phyloP scores from a whole-genome alignment of 1,140 invertebrate genomes.

The Drosophila tropicalis region DNA sequence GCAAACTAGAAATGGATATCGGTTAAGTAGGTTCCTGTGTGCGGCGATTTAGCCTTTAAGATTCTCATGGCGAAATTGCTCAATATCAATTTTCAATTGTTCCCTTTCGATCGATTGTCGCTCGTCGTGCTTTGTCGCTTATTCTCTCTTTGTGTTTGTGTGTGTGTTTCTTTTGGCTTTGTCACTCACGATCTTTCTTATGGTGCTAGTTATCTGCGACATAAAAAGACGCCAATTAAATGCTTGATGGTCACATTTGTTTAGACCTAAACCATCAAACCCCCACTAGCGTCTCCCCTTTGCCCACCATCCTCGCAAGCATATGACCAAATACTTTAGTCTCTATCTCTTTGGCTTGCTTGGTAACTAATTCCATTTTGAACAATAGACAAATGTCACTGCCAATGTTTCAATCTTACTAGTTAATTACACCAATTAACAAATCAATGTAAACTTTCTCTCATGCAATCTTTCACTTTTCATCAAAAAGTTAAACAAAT shows the following conservation, averaged over 20 bases:
- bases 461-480: too few species aligned
- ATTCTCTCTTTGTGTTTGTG: background rate
- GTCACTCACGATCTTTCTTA: conserved; percentile 73
- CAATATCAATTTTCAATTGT: conserved; percentile 80
- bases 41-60: conserved; percentile 68
- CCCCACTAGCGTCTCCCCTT: too few species aligned
- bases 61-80: conserved; percentile 58
- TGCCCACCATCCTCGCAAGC: too few species aligned
- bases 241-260: conserved; percentile 50
- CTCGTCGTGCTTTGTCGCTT: conserved; percentile 7
- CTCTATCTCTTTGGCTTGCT: background rate
- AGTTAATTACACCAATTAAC: too few species aligned
- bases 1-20: background rate
- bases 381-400: too few species aligned
- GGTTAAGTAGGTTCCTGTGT: background rate
- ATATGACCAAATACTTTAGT: background rate
- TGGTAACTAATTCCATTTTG: too few species aligned
- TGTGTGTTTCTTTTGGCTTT: conserved; percentile 41
- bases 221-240: conserved; percentile 81
- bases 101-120: conserved; percentile 9
- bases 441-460: too few species aligned
- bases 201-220: conserved; percentile 67
- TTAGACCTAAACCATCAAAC: too few species aligned
- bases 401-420: too few species aligned
- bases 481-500: too few species aligned